These are phyloP conservation scores for Amazona ochrocephala DNA, from an alignment of 2,797 vertebrate species.

Conservation along the genomic window DNA sequence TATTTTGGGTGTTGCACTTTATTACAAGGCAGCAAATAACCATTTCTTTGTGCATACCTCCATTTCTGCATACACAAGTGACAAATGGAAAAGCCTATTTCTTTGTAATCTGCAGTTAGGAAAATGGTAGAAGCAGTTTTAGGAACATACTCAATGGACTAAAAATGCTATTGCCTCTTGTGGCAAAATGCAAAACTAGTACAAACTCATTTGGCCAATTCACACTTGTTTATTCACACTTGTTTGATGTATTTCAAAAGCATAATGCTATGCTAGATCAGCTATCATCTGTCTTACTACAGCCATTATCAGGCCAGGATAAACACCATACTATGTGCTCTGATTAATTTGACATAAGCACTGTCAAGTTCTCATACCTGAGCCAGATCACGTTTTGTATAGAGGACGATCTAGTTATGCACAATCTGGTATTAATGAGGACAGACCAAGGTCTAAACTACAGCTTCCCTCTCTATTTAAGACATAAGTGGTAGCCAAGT, in stretches of 20 bases:
- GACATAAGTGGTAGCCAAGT: not conserved
- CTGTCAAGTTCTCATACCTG: slow-evolving; percentile 30
- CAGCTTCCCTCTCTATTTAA: not conserved
- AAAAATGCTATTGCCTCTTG: slow-evolving; percentile 40
- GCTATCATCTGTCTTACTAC: slow-evolving; percentile 19
- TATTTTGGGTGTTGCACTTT: not conserved
- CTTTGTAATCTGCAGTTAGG: not conserved
- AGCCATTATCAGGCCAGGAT: not conserved
- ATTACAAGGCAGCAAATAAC: not conserved
- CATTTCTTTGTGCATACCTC: not conserved
- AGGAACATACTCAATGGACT: not conserved
- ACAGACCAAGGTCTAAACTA: not conserved
- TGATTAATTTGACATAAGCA: slow-evolving; percentile 56
- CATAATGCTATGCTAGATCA: slow-evolving; percentile 38
- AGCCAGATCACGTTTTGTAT: not conserved
- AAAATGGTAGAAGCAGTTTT: slow-evolving; percentile 5
- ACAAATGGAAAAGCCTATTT: not conserved
- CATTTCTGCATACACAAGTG: not conserved
- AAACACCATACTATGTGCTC: not conserved
- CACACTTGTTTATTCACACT: slow-evolving; percentile 39
- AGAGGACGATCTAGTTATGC: not conserved
- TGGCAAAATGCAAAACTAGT: slow-evolving; percentile 45
- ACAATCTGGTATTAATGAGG: not conserved
- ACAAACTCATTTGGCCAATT: slow-evolving; percentile 48
- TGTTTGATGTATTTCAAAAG: slow-evolving; percentile 54